Evolutionary conservation across 2,888 invertebrate species (phyloP).

Genomic region (Macrophya annulata): DNA sequence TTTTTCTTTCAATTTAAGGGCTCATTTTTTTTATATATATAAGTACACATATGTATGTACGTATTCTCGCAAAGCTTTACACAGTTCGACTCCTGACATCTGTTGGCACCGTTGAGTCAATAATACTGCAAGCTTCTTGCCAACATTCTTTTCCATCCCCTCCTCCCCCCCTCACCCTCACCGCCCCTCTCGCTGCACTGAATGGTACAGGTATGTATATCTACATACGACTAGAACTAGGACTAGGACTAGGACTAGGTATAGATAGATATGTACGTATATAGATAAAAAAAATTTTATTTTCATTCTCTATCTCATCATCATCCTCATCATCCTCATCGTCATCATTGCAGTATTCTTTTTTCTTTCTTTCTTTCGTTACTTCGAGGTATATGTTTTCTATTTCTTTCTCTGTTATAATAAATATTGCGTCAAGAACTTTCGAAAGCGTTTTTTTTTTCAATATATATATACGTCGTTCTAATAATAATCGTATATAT

Average conservation of each 20-base stretch:
- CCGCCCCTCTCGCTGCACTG: too few relatives aligned
- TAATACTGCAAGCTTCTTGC: conserved; percentile 48
- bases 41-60: neutral
- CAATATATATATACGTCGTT: neutral
- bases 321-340: conserved; percentile 13
- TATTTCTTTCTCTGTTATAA: neutral
- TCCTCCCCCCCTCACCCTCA: too few relatives aligned
- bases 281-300: too few relatives aligned
- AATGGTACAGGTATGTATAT: neutral
- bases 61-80: conserved; percentile 22
- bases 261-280: too few relatives aligned
- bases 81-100: conserved; percentile 44
- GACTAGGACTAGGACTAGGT: too few relatives aligned
- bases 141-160: conserved; percentile 32
- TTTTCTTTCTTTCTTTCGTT: neutral
- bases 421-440: neutral
- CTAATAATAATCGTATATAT: neutral
- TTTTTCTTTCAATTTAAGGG: neutral
- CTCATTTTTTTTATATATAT: neutral
- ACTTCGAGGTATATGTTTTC: too few relatives aligned
- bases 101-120: conserved; percentile 49
- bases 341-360: neutral
- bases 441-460: neutral
- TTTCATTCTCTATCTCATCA: conserved; percentile 42
- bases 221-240: neutral